These are phyloP conservation scores for Beris morrisii DNA, from an alignment of 2,888 invertebrate species.

Conservation along the genomic window DNA sequence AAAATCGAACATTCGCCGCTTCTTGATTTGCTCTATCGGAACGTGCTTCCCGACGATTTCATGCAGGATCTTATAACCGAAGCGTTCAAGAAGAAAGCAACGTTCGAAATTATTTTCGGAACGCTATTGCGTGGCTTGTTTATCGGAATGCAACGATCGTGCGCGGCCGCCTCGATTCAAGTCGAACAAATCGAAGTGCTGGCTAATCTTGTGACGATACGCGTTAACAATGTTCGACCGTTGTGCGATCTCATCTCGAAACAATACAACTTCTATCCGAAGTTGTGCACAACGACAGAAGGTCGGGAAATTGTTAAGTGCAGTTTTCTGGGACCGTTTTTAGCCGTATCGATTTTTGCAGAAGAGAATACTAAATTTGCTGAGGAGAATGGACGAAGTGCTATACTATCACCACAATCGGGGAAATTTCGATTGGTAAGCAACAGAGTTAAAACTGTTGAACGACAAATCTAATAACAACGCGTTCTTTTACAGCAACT, in stretches of 20 bases:
- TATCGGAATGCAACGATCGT: conserved; percentile 52
- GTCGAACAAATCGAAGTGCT: conserved; percentile 74
- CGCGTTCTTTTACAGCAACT: conserved; percentile 67
- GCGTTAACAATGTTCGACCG: conserved; percentile 73
- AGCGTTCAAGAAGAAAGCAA: conserved; percentile 56
- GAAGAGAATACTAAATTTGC: conserved; percentile 92
- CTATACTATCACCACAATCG: conserved; percentile 45
- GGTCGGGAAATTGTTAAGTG: conserved; percentile 86
- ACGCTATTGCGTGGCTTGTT: conserved; percentile 52
- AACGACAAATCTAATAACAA: conserved; percentile 22
- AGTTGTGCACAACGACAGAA: conserved; percentile 70
- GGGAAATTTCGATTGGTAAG: conserved; percentile 52
- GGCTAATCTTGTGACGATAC: conserved; percentile 78
- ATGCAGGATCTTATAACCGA: conserved; percentile 62
- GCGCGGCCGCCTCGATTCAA: conserved; percentile 42
- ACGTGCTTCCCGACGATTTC: conserved; percentile 65
- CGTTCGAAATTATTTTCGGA: conserved; percentile 51
- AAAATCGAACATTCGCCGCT: conserved; percentile 59
- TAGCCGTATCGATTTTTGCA: conserved; percentile 88
- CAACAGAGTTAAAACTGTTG: not conserved
- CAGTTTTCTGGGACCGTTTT: conserved; percentile 88
- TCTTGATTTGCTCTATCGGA: conserved; percentile 62
- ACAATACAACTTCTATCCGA: conserved; percentile 74
- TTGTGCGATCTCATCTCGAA: conserved; percentile 69
- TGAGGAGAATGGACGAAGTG: conserved; percentile 63